Evolutionary conservation across 1,140 invertebrate genomes (phyloP), one percentile per base, ranked within the genome.

Genomic region (Panulirus ornatus): DNA sequence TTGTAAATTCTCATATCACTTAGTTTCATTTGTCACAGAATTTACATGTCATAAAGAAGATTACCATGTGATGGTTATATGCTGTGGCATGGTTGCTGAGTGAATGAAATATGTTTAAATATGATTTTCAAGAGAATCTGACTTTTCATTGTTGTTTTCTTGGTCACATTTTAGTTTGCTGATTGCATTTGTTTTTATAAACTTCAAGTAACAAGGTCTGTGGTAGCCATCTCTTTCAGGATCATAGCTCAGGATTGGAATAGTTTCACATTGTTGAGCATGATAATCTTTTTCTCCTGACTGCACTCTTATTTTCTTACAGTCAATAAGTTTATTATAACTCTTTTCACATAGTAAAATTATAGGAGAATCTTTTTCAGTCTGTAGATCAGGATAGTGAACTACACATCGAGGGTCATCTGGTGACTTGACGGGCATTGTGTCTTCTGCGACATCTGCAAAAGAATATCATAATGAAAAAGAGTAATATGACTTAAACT

Each of bases 151-250:
- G 58, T 66, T 66, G 22, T 27, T 66, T 30, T 30, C 58, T 8
- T 1, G 5, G 30, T 22, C 54, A 58, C 54, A 0, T 19, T 66
- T 66, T 30, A 6, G 6, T 66, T 66, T 66, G 5, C 30, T 66
- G n/a, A 8, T 66, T 75, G n/a, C 8, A n/a, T 70, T 71, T 2
- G 42, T 16, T 84, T 71, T 66, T 3, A 84, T 38, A 70, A 84
- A 84, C 34, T 84, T 51, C 63, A 84, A 40, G 38, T 84, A 84
- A 30, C 81, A 84, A 42, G 81, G 81, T 84, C 81, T 84, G 58
- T 84, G 81, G 40, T 70, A 84, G 5, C 81, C 81, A 27, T 84
- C 58, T 71, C 16, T 71, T 16, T 84, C 42, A 38, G 81, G 19
- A 34, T 84, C 81, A 84, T 84, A 84, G 58, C 14, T n/a, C 14